Conservation (phyloP, 1,140 invertebrate genomes). For the Atopsyche davidsoni region DNA sequence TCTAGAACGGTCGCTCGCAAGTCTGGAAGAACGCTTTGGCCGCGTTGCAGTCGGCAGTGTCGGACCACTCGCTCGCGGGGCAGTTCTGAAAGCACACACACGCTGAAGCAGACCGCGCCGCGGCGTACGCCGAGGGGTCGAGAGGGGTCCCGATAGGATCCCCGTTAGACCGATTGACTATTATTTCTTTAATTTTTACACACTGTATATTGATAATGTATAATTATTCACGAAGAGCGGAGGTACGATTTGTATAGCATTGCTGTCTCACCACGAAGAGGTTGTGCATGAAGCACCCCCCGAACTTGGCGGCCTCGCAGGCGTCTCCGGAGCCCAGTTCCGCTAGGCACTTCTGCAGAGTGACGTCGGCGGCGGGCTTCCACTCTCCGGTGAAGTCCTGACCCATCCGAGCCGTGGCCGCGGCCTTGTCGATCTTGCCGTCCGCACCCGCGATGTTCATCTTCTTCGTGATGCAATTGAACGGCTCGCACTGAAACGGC, state of each 20-base stretch:
- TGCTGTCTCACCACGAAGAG: constrained; percentile 9
- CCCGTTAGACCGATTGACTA: not conserved
- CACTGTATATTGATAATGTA: not conserved
- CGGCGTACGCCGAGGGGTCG: not conserved
- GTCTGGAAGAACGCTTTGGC: not conserved
- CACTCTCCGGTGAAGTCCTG: constrained; percentile 2
- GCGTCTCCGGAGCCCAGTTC: not conserved
- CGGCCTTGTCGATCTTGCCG: constrained; percentile 4
- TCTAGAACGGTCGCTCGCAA: constrained; percentile 1
- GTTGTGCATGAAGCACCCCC: constrained; percentile 13
- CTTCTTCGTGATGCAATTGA: constrained; percentile 8
- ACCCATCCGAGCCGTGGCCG: constrained; percentile 5
- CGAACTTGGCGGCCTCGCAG: constrained; percentile 10
- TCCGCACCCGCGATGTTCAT: not conserved
- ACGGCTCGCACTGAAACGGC: constrained; percentile 3
- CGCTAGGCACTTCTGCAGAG: not conserved
- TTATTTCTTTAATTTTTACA: not conserved
- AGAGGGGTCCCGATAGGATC: not conserved
- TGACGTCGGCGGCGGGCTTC: not conserved
- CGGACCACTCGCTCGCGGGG: not conserved
- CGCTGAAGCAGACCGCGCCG: not conserved
- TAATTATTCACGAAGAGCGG: not conserved
- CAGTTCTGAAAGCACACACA: constrained; percentile 12
- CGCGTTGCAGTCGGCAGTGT: constrained; percentile 4
- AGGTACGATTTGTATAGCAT: not conserved